Conservation (phyloP, 2,113 vertebrate genomes). For the Leiothrix lutea region DNA sequence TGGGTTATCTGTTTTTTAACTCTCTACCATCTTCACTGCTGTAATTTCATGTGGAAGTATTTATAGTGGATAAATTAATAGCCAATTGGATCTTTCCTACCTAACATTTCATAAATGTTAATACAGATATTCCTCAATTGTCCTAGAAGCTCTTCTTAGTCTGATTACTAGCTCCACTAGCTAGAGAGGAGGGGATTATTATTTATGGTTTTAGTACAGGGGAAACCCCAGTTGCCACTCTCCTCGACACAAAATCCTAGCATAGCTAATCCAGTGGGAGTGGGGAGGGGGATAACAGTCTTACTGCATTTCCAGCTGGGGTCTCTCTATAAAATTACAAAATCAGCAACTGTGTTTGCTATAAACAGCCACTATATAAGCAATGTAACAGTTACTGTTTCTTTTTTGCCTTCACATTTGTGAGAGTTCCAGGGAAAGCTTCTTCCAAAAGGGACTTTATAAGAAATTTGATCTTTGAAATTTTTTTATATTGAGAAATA, state of each 20-base stretch:
- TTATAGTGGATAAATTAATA: background rate
- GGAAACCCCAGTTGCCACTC: background rate
- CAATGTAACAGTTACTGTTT: background rate
- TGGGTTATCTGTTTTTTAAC: background rate
- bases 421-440: background rate
- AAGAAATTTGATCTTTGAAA: background rate
- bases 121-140: background rate
- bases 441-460: background rate
- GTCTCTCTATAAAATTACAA: background rate
- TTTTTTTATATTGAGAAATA: background rate
- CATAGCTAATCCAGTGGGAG: background rate
- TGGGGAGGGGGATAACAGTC: background rate
- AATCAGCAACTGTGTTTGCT: background rate
- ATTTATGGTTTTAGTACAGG: background rate
- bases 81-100: background rate
- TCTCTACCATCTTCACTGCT: background rate
- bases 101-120: background rate
- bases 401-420: background rate
- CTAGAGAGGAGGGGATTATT: background rate
- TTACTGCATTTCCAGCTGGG: background rate
- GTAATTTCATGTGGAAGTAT: background rate
- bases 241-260: background rate
- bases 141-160: background rate
- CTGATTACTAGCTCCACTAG: background rate
- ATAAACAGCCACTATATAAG: background rate